These are phyloP conservation scores for Philopedon plagiatum DNA, from an alignment of 2,888 invertebrate genomes.

Conservation along the genomic window DNA sequence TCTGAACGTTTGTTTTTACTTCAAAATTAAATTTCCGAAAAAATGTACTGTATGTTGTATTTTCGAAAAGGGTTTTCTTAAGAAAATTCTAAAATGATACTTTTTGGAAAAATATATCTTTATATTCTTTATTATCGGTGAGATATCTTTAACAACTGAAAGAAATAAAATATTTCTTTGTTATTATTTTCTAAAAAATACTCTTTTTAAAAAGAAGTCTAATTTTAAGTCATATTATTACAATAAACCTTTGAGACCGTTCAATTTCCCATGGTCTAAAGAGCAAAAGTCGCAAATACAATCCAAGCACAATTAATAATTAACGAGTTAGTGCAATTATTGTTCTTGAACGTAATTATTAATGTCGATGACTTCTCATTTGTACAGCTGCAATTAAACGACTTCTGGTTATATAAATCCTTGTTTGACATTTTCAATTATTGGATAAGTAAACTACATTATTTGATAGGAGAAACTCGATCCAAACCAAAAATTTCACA, in stretches of 20 bases:
- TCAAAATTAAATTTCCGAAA: no score
- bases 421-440: slow-evolving; percentile 3
- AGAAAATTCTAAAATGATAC: no score
- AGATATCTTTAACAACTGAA: no score
- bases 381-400: background rate
- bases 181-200: no score
- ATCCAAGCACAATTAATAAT: background rate
- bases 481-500: background rate
- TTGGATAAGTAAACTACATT: background rate
- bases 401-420: background rate
- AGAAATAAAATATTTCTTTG: no score
- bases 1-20: no score
- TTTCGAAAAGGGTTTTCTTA: no score
- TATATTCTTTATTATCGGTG: no score
- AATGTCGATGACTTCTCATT: background rate
- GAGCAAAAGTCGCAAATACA: background rate
- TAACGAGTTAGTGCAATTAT: background rate
- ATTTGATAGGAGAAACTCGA: background rate
- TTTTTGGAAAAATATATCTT: no score
- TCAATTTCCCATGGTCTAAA: background rate
- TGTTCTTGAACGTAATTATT: background rate
- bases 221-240: background rate
- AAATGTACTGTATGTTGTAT: no score
- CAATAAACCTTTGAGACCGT: no score
- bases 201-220: no score